phyloP scores from a whole-genome alignment of 1,140 invertebrate genomes.

The Drosophila sucinea region DNA sequence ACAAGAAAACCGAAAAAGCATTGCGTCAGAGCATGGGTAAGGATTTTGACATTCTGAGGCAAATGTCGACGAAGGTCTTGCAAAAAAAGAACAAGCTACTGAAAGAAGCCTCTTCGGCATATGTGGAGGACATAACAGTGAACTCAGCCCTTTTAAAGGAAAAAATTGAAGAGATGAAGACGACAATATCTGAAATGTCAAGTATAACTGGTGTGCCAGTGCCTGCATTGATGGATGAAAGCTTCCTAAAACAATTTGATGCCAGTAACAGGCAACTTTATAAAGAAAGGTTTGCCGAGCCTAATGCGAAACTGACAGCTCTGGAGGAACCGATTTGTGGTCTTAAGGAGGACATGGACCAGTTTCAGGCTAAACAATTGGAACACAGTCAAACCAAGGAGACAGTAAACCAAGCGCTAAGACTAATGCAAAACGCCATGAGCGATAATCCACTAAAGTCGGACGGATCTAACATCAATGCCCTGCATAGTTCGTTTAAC shows the following conservation, averaged over 20 bases:
- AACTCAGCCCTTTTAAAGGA: conserved; percentile 26
- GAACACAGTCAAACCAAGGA: conserved; percentile 48
- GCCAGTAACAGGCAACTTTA: conserved; percentile 35
- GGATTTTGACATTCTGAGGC: neutral
- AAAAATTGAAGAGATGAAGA: conserved; percentile 28
- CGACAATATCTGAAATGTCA: conserved; percentile 32
- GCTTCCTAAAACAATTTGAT: conserved; percentile 56
- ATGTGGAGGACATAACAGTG: conserved; percentile 49
- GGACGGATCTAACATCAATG: conserved; percentile 35
- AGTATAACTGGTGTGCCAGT: conserved; percentile 30
- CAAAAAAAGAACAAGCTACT: conserved; percentile 43
- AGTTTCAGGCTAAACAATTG: conserved; percentile 52
- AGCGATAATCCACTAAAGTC: conserved; percentile 12
- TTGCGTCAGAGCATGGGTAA: conserved; percentile 24
- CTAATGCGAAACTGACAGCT: neutral
- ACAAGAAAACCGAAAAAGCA: conserved; percentile 62
- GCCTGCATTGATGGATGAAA: conserved; percentile 34
- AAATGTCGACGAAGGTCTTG: conserved; percentile 50
- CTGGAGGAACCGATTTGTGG: conserved; percentile 44
- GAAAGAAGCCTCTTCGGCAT: conserved; percentile 66
- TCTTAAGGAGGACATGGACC: conserved; percentile 62
- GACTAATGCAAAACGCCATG: conserved; percentile 34
- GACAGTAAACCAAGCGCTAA: conserved; percentile 38
- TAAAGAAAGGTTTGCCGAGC: conserved; percentile 27
- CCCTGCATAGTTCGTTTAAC: conserved; percentile 59